Base-by-base conservation (phyloP, 2,797 vertebrate genomes). In the Tragelaphus oryx region DNA sequence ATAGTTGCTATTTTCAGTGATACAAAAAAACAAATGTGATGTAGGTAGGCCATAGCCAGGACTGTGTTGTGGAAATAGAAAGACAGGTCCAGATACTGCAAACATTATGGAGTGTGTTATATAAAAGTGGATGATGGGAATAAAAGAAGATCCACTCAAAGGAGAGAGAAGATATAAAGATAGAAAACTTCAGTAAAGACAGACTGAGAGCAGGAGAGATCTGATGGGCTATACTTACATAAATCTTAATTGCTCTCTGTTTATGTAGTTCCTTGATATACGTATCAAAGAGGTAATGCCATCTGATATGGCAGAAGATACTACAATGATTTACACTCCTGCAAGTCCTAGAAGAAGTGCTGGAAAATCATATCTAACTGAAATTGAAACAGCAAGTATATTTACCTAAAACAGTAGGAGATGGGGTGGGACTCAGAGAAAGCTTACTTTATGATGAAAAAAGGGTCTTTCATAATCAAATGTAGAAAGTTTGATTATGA, bases 381-480 rank as follows among this genome's bases (percentile, higher is more conserved):
- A 92, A 96, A 96, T 2, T 92, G 37, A 46, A 97, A 83, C 10
- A 24, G 26, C 75, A 95, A 93, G 88, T 60, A 78, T 44, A 84
- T 87, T 60, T 95, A 18, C 75, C 75, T 71, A 80, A 88, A 91
- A 90, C 2, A 9, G 28, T 62, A 5, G 41, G 17, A 44, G 33
- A 50, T 76, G 30, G 41, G 10, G 22, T 50, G 11, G 24, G 37
- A 92, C 87, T 79, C 22, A 5, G 16, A 81, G 41, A 87, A 83
- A 6, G 20, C 28, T 87, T 85, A 84, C 65, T 86, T 91, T 89
- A 68, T 41, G 4, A 91, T 30, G 30, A 91, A 50, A 85, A 91
- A 91, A 94, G n/a, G 79, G 52, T 33, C 26, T 41, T 89, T 74
- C 62, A 22, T 54, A n/a, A 28, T 48, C 84, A 96, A 85, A 22